Base-by-base conservation (phyloP, 2,797 vertebrate genomes). In the Carduelis carduelis region DNA sequence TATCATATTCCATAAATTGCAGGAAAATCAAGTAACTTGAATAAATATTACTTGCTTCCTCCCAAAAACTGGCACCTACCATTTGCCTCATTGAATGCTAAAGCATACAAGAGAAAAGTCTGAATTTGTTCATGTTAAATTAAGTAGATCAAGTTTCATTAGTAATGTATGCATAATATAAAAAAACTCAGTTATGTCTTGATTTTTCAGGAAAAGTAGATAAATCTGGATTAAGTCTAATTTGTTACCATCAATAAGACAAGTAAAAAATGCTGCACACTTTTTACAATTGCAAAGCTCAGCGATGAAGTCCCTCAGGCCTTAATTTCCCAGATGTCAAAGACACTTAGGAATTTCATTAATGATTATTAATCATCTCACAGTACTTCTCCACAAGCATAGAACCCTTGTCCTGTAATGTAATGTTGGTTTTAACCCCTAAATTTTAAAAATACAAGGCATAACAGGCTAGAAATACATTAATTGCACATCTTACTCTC, bases 11-110 rank as follows among this genome's bases (percentile, higher is more conserved):
- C 68, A 81, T 59, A 94, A 96, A 95, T 55, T 94, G 80, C 47
- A 95, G 90, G 64, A 97, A 97, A 98, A 97, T 96, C 92, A 97
- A 97, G 83, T 95, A 83, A 60, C 59, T 97, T 97, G 93, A 96
- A 97, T 92, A 96, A 83, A 93, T 19, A 93, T 80, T 93, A 95
- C 89, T 97, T 96, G 65, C 92, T 96, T 96, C 47, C 74, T 78
- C 88, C 3, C 0, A 5, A 94, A 85, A 96, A 71, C 34, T 90
- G 89, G 82, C 89, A 97, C 79, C 80, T 83, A 44, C 76, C 71
- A 95, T 94, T 92, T 96, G 90, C 83, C 66, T 97, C 53, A 60
- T 17, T 95, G 93, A 96, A 82, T 87, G 27, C 21, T 89, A 68
- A 80, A 70, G 39, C 30, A 65, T 37, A 66, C 8, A 85, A 57